Evolutionary conservation across 2,113 vertebrate species (phyloP).

Genomic region (Caranx ignobilis): DNA sequence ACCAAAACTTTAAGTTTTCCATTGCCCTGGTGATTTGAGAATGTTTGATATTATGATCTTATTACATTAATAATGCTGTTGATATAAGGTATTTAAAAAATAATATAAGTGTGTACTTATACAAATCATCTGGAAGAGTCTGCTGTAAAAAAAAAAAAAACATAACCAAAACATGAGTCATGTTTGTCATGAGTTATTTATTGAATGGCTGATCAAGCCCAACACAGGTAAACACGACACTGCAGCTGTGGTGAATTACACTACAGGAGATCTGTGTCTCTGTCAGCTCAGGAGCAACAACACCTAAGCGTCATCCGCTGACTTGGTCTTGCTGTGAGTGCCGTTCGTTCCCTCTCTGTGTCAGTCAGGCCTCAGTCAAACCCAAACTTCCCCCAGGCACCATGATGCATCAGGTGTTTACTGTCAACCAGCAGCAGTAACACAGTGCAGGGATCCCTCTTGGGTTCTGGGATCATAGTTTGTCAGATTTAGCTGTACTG

Average conservation of each 20-base stretch:
- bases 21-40: too few species aligned
- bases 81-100: background rate
- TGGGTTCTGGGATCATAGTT: slow-evolving; percentile 3
- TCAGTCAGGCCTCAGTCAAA: background rate
- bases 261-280: background rate
- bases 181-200: slow-evolving; percentile 9
- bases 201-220: slow-evolving; percentile 25
- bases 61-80: too few species aligned
- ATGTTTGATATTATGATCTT: background rate
- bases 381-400: background rate
- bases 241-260: background rate
- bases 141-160: background rate
- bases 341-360: background rate
- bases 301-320: slow-evolving; percentile 30
- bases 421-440: slow-evolving; percentile 19
- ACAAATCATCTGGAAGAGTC: background rate
- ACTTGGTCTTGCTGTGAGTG: background rate
- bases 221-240: slow-evolving; percentile 1
- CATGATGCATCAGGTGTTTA: background rate
- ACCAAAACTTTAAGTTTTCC: too few species aligned
- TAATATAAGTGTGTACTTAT: background rate
- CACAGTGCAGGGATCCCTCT: slow-evolving; percentile 12
- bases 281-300: slow-evolving; percentile 22
- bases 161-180: background rate
- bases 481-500: slow-evolving; percentile 11